These are phyloP conservation scores for Scrobipalpa costella DNA, from an alignment of 2,888 invertebrate genomes.

Conservation along the genomic window DNA sequence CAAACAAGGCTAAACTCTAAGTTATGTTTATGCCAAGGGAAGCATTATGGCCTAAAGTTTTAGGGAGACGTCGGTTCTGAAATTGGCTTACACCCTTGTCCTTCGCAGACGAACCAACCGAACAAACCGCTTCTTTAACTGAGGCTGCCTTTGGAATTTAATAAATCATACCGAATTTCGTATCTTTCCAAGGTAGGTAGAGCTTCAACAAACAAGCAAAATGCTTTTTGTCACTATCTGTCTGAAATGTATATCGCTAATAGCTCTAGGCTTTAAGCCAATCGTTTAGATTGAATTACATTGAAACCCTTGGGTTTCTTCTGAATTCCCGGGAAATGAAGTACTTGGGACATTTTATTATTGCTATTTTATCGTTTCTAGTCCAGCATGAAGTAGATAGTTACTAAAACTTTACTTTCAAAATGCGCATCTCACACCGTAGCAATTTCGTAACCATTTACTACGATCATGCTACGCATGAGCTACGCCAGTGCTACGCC, in stretches of 20 bases:
- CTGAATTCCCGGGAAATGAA: no score
- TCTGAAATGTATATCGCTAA: no score
- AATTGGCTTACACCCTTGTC: conserved; percentile 30
- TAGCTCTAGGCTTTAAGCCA: no score
- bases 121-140: conserved; percentile 25
- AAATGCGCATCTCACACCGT: neutral
- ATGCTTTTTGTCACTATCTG: no score
- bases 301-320: no score
- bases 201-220: no score
- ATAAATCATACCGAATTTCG: neutral
- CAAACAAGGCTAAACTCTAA: neutral
- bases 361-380: no score
- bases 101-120: conserved; percentile 26
- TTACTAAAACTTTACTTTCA: no score
- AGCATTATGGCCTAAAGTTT: conserved; percentile 28
- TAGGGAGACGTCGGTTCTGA: conserved; percentile 20
- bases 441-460: neutral
- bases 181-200: no score
- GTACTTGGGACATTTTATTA: no score
- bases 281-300: no score
- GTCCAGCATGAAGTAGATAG: no score
- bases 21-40: conserved; percentile 15
- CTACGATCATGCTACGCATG: neutral
- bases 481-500: neutral
- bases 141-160: neutral